A percentile compares a stretch with the other conserved stretches of the same genome.
Evolutionary conservation across 2,888 invertebrate species (phyloP).

Genomic region (Tipula lateralis): DNA sequence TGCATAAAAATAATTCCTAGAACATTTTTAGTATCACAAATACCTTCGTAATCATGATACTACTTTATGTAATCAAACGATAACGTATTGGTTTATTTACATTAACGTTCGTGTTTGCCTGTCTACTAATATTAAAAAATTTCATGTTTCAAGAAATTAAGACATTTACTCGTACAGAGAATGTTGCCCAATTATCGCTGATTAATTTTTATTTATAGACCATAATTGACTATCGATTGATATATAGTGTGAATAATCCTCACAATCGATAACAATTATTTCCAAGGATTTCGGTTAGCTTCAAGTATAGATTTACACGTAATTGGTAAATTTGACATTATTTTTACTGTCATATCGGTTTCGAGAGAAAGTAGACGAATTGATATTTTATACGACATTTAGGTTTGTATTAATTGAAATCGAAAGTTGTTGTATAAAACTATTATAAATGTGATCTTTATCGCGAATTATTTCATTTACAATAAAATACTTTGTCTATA

Average conservation of each 20-base stretch:
- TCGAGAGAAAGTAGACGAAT: neutral
- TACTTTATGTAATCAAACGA: no score
- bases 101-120: neutral
- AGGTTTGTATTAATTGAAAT: neutral
- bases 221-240: neutral
- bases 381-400: neutral
- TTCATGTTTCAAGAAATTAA: neutral
- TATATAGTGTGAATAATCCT: neutral
- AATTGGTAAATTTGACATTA: neutral
- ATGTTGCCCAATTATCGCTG: no score
- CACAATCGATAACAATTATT: neutral
- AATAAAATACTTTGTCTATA: no score
- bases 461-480: neutral
- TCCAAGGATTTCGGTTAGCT: neutral
- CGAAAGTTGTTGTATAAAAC: neutral
- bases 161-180: no score
- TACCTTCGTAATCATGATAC: no score
- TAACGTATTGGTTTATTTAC: neutral
- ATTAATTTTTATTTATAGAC: no score
- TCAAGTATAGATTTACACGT: neutral
- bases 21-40: no score
- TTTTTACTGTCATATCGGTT: neutral
- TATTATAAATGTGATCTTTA: neutral
- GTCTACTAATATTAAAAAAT: neutral
- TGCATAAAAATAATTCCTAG: no score